These are phyloP conservation scores for Hystrix brachyura DNA, from an alignment of 2,113 vertebrate species.

Conservation along the genomic window DNA sequence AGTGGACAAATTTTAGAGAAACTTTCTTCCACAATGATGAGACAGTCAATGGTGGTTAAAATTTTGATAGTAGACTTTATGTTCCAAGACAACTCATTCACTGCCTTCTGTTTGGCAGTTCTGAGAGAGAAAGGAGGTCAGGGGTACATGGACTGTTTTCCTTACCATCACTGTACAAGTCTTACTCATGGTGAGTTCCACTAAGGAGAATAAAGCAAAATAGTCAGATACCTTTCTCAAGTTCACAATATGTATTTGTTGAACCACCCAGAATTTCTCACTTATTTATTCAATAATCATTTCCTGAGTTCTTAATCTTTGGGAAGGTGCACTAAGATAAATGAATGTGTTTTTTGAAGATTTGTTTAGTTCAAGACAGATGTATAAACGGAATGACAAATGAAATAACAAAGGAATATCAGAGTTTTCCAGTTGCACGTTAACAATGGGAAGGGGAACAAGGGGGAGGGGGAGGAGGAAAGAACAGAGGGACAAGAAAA, in stretches of 20 bases:
- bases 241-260: background rate
- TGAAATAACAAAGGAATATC: background rate
- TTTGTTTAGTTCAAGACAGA: background rate
- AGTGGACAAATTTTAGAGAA: background rate
- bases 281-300: background rate
- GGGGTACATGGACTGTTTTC: background rate
- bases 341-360: background rate
- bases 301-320: background rate
- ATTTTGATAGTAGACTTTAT: background rate
- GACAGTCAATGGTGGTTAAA: background rate
- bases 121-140: background rate
- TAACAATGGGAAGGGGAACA: too few relatives aligned
- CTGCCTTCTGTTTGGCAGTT: background rate
- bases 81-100: background rate
- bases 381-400: background rate
- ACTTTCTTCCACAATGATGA: background rate
- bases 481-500: too few relatives aligned
- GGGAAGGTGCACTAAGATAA: background rate
- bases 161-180: background rate
- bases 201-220: background rate
- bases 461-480: too few relatives aligned
- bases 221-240: background rate
- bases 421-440: slow-evolving; percentile 2
- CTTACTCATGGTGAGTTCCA: background rate
- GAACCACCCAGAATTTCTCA: background rate